These are phyloP conservation scores for Berghia stephanieae DNA, from an alignment of 1,140 invertebrate species.

Conservation along the genomic window DNA sequence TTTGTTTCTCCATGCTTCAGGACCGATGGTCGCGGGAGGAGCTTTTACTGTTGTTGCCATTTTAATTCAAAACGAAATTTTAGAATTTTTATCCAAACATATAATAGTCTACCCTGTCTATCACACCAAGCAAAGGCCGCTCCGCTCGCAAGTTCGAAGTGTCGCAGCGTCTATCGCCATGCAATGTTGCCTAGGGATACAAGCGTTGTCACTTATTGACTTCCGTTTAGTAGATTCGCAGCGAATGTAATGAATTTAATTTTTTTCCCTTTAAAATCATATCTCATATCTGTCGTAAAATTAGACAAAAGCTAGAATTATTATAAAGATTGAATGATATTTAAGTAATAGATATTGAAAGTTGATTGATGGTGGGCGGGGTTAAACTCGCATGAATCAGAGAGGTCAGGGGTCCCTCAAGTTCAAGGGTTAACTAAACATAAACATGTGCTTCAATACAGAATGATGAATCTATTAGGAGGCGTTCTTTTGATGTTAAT, in stretches of 20 bases:
- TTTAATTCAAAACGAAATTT: no score
- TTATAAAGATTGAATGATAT: no score
- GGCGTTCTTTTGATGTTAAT: no score
- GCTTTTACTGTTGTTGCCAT: slow-evolving; percentile 41
- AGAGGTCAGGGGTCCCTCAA: not conserved
- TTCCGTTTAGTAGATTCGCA: slow-evolving; percentile 34
- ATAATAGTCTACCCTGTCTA: no score
- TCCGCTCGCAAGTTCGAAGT: no score
- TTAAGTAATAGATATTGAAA: not conserved
- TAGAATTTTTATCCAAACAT: no score
- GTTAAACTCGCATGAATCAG: slow-evolving; percentile 16
- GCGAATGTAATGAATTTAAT: not conserved
- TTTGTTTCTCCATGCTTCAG: slow-evolving; percentile 63
- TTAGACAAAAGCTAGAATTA: no score
- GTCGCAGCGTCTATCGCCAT: slow-evolving; percentile 41
- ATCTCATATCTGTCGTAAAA: not conserved
- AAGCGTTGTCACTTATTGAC: slow-evolving; percentile 26
- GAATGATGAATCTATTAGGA: no score
- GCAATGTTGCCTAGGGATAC: slow-evolving; percentile 49
- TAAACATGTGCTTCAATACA: not conserved
- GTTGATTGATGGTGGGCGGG: not conserved
- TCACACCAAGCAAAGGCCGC: no score
- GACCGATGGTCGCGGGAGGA: slow-evolving; percentile 55
- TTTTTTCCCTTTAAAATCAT: not conserved
- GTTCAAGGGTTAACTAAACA: slow-evolving; percentile 5